Evolutionary conservation across 2,888 invertebrate genomes (phyloP).

Genomic region (Tanypteryx hageni): DNA sequence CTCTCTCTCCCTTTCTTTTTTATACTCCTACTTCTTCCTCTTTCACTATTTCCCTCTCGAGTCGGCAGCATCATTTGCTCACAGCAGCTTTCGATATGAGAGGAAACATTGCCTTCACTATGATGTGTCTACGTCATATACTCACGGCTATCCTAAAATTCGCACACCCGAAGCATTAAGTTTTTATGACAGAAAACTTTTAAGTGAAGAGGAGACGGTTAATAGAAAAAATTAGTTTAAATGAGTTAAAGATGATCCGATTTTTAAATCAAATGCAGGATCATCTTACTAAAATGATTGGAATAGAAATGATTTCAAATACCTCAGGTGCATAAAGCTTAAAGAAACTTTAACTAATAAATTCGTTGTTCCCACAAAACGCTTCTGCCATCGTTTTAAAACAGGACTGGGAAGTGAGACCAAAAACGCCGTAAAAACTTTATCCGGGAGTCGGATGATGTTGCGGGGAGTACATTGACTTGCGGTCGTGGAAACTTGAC

Average conservation of each 20-base stretch:
- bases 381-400: neutral
- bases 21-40: neutral
- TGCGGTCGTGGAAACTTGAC: neutral
- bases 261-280: too few species aligned
- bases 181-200: slow-evolving; percentile 23
- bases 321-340: neutral
- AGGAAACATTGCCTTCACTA: neutral
- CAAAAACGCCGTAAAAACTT: neutral
- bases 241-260: too few species aligned
- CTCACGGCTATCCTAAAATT: neutral
- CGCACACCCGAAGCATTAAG: neutral
- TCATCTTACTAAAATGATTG: too few species aligned
- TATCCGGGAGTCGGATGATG: neutral
- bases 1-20: too few species aligned
- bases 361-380: neutral
- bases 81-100: neutral
- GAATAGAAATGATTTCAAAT: neutral
- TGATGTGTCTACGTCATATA: neutral
- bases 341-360: neutral
- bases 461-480: slow-evolving; percentile 26
- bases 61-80: neutral
- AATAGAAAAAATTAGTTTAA: neutral
- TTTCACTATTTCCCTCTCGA: neutral
- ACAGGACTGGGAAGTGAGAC: neutral
- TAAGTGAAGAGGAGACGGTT: neutral